Evolutionary conservation across 2,113 vertebrate species (phyloP), one percentile per base, ranked within the genome.

Genomic region (Candoia aspera): DNA sequence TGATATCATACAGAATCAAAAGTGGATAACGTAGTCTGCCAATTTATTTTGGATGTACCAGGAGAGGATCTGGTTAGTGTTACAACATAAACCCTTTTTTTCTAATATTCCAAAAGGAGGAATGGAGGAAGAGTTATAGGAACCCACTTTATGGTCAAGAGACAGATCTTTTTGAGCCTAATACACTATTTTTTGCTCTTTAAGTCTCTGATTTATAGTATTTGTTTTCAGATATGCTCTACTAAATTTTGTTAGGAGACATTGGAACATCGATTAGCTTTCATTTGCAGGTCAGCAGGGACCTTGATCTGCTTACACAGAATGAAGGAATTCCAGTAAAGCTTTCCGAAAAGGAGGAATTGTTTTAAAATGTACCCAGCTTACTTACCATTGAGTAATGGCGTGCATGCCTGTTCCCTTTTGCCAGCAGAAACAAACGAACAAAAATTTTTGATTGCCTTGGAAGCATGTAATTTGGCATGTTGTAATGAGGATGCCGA

Each of bases 381-480:
- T 59, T 96, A 88, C 6, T 94, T 96, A 60, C 94, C 83, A 94
- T 60, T 23, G 58, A 95, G 87, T 0, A 0, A 79, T 92, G 86
- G 93, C 93, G 94, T 53, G 92, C 93, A 92, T 42, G 93, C 96
- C 93, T 91, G 53, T 89, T 94, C 85, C 85, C 59, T 95, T 97
- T 94, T 91, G 93, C 64, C 90, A 91, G 91, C 86, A 97, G 96
- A 95, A 94, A 94, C 89, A 95, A 92, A 95, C 95, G 87, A 53
- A 12, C 42, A 49, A 60, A 83, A 62, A 21, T 3, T 94, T 97
- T 94, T 95, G 96, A 98, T 97, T 96, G 86, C 62, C 88, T 96
- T 84, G 95, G 94, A 96, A 96, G 91, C 90, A 90, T 97, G 92
- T 96, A 87, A 96, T 97, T 97, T 97, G 94, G 91, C 84, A 94